Evolutionary conservation across 2,113 vertebrate species (phyloP).

Genomic region (Lepidothrix coronata): DNA sequence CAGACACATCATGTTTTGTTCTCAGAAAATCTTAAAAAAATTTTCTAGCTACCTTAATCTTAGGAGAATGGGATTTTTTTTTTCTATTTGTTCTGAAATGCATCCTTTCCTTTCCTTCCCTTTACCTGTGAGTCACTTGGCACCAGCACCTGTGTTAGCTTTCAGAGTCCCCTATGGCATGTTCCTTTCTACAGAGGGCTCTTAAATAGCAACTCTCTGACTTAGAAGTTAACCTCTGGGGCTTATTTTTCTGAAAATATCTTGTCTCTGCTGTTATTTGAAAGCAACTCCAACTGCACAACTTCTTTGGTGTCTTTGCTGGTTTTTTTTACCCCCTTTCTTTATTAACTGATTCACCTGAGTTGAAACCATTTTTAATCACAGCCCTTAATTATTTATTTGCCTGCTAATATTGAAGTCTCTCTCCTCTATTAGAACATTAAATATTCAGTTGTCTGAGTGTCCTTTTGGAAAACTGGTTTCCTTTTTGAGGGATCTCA

Average conservation of each 20-base stretch:
- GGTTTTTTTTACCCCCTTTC: not conserved
- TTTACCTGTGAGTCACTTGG: accelerated
- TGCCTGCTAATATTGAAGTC: not conserved
- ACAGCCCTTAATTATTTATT: constrained; percentile 18
- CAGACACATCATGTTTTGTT: not conserved
- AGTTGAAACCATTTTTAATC: not conserved
- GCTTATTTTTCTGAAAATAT: not conserved
- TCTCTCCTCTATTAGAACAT: not conserved
- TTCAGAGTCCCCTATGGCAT: not conserved
- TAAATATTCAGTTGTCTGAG: not conserved
- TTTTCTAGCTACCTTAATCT: not conserved
- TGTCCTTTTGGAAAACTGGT: not conserved
- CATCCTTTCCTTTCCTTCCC: not conserved
- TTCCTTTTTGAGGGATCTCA: not conserved
- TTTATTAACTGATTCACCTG: not conserved
- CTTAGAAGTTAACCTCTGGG: not conserved
- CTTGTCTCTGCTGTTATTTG: not conserved
- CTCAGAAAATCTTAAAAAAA: not conserved
- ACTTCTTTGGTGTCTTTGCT: not conserved
- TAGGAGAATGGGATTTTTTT: not conserved
- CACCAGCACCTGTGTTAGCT: not conserved
- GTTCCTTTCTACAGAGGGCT: not conserved
- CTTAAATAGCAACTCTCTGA: not conserved
- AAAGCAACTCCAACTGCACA: not conserved
- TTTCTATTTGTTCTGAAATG: not conserved